Base-by-base conservation (phyloP, 2,797 vertebrate genomes). In the Vireo griseus region DNA sequence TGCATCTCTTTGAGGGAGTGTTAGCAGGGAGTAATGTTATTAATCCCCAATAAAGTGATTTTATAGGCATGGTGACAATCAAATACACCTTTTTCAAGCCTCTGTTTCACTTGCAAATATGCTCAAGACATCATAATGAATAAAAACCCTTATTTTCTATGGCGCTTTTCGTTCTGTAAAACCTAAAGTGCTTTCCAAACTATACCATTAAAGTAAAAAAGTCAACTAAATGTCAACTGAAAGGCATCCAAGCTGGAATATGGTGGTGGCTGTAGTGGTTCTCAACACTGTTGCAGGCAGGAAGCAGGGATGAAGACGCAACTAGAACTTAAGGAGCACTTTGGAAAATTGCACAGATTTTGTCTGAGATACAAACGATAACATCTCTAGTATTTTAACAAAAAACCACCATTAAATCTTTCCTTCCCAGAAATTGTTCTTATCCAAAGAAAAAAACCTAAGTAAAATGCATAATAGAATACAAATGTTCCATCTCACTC, bases 161-260 rank as follows among this genome's bases (percentile, higher is more conserved):
- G 28, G 39, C 33, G 54, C 3, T 6, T 63, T 61, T 71, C 6
- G 22, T 78, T 80, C 31, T 42, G 7, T 50, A 39, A 74, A 39
- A 77, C 72, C 19, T 71, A 24, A 88, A 78, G 29, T 42, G 22
- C 19, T 93, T 92, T 66, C 52, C 35, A 82, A 88, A 85, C 45
- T 21, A 12, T 45, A 58, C 10, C 3, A 0, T 57, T 75, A 31
- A 47, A 57, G 26, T 11, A 47, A 22, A 81, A 74, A 74, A 72
- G 45, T 79, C 37, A 52, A 63, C 8, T 25, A 45, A 35, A 42
- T 57, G 33, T 29, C 25, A 57, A 14, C 24, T 58, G 83, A 78
- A 78, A 80, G 57, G 50, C 24, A 55, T 50, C 65, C 45, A 40
- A 57, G 29, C 11, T 80, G 29, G 45, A 63, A 86, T 42, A 18